Base-by-base conservation (phyloP, 2,797 vertebrate species). In the Galaxias olidus region DNA sequence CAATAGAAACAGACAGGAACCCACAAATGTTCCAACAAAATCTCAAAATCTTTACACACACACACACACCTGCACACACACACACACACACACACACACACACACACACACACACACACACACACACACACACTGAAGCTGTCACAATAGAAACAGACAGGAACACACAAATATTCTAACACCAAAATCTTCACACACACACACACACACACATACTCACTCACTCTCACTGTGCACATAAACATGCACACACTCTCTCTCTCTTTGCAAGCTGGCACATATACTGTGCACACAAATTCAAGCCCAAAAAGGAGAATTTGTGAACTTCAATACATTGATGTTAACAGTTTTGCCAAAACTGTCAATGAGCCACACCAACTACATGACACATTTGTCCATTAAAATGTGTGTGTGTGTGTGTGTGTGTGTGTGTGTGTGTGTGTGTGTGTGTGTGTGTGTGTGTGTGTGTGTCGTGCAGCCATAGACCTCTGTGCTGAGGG, bases 401-500 rank as follows among this genome's bases (percentile, higher is more conserved):
- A 30, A 56, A 47, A 13, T 74, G 19, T 59, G 51, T 66, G 20
- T 71, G 41, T 75, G 55, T 59, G 14, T 53, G 42, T 54, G 18
- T 51, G 48, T 67, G 44, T 67, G 53, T 69, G 42, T 59, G 14
- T 53, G 42, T 54, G 18, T 51, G 48, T 67, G 44, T 67, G 53
- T 69, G 42, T 59, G 14, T 53, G 42, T 54, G 18, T 51, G 48
- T 67, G 44, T 67, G 53, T 69, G 42, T 59, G 30, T 30, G 30
- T 30, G 30, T 30, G 30, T 30, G 30, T 92, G 17, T 72, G 41
- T 49, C 46, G 65, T 78, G 0, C 81, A 95, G 93, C 77, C 77
- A 78, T 91, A 0, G 87, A 94, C 73, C 86, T 86, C 5, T 94
- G 94, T 17, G 76, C 87, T 0, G 82, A 87, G 0, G 90, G 90